phyloP scores from a whole-genome alignment of 2,113 vertebrate genomes.

The Vidua chalybeata region DNA sequence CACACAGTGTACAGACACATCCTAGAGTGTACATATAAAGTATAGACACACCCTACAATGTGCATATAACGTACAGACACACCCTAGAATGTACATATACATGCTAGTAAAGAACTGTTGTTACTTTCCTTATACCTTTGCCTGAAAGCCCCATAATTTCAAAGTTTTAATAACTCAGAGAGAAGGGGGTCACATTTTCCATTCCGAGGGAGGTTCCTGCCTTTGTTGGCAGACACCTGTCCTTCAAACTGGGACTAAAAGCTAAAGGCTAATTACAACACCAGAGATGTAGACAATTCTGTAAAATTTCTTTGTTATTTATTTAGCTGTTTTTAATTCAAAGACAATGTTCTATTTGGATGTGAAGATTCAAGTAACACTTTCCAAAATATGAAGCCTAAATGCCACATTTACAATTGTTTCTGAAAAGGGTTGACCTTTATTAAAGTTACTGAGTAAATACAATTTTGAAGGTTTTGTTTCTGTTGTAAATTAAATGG shows the following conservation, averaged over 20 bases:
- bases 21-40: too few species aligned
- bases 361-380: slow-evolving; percentile 66
- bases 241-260: not conserved
- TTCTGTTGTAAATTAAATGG: slow-evolving; percentile 80
- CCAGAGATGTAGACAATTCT: not conserved
- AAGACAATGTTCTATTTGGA: slow-evolving; percentile 44
- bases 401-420: slow-evolving; percentile 83
- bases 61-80: too few species aligned
- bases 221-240: not conserved
- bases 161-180: not conserved
- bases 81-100: rapidly evolving
- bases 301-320: slow-evolving; percentile 48
- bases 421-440: slow-evolving; percentile 79
- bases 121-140: not conserved
- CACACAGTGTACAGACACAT: too few species aligned
- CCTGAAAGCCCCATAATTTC: rapidly evolving
- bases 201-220: not conserved
- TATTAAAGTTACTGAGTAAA: slow-evolving; percentile 78
- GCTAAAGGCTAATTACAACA: not conserved
- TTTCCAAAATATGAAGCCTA: slow-evolving; percentile 72
- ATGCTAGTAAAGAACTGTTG: not conserved
- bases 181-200: not conserved
- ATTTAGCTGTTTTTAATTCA: slow-evolving; percentile 52
- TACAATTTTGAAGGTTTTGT: slow-evolving; percentile 73
- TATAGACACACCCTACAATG: too few species aligned